phyloP scores from a whole-genome alignment of 1,140 invertebrate genomes.

The Atta cephalotes region DNA sequence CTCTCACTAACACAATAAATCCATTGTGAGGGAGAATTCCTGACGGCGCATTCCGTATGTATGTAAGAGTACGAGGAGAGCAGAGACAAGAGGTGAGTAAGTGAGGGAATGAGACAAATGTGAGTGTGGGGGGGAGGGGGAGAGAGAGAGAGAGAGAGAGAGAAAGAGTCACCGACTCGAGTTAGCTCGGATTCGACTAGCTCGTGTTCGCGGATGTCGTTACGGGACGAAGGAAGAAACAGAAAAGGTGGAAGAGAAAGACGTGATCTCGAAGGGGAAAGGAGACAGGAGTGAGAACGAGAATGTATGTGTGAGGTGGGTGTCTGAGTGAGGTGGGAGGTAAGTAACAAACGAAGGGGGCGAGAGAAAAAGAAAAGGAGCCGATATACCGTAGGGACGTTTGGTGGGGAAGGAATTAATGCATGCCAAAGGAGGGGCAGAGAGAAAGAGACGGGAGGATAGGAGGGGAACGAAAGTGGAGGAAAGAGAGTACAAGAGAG shows the following conservation, averaged over 20 bases:
- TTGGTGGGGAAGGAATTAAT: conserved; percentile 54
- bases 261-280: conserved; percentile 58
- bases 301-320: neutral
- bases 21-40: conserved; percentile 83
- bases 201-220: conserved; percentile 76
- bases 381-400: conserved; percentile 38
- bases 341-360: conserved; percentile 12
- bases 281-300: conserved; percentile 69
- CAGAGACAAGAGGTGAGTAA: neutral
- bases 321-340: conserved; percentile 66
- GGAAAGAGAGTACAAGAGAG: conserved; percentile 73
- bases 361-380: conserved; percentile 41
- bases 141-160: neutral
- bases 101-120: neutral
- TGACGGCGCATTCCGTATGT: conserved; percentile 79
- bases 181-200: conserved; percentile 9
- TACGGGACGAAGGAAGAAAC: conserved; percentile 69
- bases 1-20: conserved; percentile 82
- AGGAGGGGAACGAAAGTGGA: conserved; percentile 27
- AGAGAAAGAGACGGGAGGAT: conserved; percentile 1
- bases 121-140: neutral
- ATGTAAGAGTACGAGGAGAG: conserved; percentile 67
- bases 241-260: conserved; percentile 60
- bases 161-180: neutral
- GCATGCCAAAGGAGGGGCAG: conserved; percentile 56